Base-by-base conservation (phyloP, 2,113 vertebrate genomes). In the Stegastes partitus region DNA sequence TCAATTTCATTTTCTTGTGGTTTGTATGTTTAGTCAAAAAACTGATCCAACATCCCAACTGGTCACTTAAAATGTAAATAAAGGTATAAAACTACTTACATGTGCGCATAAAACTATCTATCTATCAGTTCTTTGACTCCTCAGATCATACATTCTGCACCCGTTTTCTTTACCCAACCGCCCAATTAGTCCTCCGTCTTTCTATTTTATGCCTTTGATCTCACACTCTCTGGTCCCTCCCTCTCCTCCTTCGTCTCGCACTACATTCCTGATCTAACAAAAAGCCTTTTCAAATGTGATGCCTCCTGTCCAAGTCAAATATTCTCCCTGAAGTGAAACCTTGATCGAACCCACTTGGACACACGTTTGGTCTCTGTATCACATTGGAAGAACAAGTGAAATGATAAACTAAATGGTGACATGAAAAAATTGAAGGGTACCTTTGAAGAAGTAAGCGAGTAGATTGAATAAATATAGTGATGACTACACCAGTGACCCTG, bases 141-240 rank as follows among this genome's bases (percentile, higher is more conserved):
- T 42, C 31, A 42, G 39, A 4, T 42, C 12, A 12, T 42, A 42
- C 39, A 15, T 42, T 14, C 39, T 42, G 39, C 39, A 34, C 14
- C 11, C 3, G 34, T 49, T 8, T 12, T 25, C 26, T 26, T 62
- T 9, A 2, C 47, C 42, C 26, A 19, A 26, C n/a, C 16, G 14
- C 16, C 9, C 53, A 54, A 18, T 67, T 55, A 55, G 11, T 66
- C 22, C 25, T 47, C 12, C 37, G 26, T 76, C 26, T 37, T 65
- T n/a, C 25, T 54, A n/a, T 56, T 61, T 54, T 62, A 73, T 73
- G 57, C 56, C 50, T 73, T 73, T 77, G 49, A 77, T 77, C 66
- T 59, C 11, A 31, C 58, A 45, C 44, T 64, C 34, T 65, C 44
- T 26, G 26, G 26, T 57, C 26, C 44, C 45, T 66, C 14, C 72